phyloP scores from a whole-genome alignment of 2,888 invertebrate species.

The Megaustenia siamemsis region DNA sequence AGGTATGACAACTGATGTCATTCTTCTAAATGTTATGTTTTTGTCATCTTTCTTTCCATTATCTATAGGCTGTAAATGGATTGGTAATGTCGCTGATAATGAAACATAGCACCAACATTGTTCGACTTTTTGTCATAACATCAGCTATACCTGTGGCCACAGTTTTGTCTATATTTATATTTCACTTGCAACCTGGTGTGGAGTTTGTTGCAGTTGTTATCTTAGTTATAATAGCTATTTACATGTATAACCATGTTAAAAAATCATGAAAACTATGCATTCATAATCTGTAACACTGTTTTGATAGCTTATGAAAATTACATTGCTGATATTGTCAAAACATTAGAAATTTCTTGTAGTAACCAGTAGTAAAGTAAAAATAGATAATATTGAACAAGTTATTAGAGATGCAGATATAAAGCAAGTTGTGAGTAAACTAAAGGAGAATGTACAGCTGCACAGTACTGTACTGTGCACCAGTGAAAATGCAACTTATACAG shows the following conservation, averaged over 20 bases:
- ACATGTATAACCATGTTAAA: slow-evolving; percentile 35
- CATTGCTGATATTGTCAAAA: no score
- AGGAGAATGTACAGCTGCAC: no score
- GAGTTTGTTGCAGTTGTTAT: slow-evolving; percentile 46
- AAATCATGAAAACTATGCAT: not conserved
- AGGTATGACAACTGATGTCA: no score
- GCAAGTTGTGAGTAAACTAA: no score
- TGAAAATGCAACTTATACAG: no score
- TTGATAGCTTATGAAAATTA: not conserved
- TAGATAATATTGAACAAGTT: no score
- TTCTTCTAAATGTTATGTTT: no score
- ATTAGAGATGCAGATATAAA: no score
- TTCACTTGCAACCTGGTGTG: slow-evolving; percentile 43
- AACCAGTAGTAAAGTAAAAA: no score
- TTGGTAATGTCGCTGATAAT: slow-evolving; percentile 79
- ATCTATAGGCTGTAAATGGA: slow-evolving; percentile 75
- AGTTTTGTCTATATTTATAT: slow-evolving; percentile 69
- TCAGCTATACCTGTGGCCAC: slow-evolving; percentile 71
- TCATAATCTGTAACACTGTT: not conserved
- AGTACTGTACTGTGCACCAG: no score
- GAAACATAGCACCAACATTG: slow-evolving; percentile 79
- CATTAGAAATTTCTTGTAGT: no score
- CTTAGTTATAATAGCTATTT: slow-evolving; percentile 31
- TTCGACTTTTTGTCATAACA: slow-evolving; percentile 75
- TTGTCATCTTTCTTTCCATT: slow-evolving; percentile 28